Base-by-base conservation (phyloP, 2,888 invertebrate genomes). In the Netelia virgata region DNA sequence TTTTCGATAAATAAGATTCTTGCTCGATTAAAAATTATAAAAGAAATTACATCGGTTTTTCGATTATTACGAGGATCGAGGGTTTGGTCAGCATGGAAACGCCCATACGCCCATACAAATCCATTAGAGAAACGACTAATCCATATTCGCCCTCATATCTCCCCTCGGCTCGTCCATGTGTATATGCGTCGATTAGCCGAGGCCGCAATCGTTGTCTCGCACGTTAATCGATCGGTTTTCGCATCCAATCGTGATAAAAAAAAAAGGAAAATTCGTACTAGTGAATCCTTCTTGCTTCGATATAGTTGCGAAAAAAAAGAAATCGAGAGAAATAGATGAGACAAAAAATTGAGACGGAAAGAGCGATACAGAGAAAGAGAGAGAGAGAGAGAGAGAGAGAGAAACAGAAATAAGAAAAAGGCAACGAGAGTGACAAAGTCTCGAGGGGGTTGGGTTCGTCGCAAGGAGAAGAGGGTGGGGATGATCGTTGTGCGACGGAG, bases 211-310 rank as follows among this genome's bases (percentile, higher is more conserved):
- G 1, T 63, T 53, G 53, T 76, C 36, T 50, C 50, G 18, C 47
- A 14, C n/a, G n/a, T 28, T 68, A 57, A 59, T 66, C 1, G 59
- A 80, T 68, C 73, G 68, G 68, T 74, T 68, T 55, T 47, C 55
- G 69, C 28, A 53, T 73, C 74, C 61, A 18, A 28, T 53, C 18
- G 9, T 43, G 6, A 10, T 77, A 23, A 23, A 14, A 16, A 18
- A 6, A 28, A 53, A 3, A 47, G 50, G 50, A 64, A 82, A 69
- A 28, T 68, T 28, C 11, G 8, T 36, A n/a, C 47, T n/a, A 16
- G 20, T 43, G 55, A 57, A 55, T 66, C 50, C 61, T 57, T 50
- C 74, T 47, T 23, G 61, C 36, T 5, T 55, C 20, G 47, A n/a
- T n/a, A n/a, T n/a, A 57, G 28, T 43, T 28, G 36, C n/a, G 36